Percentiles rank a stretch among this genome's conserved stretches.
phyloP scores from a whole-genome alignment of 2,797 vertebrate species.

The Chelon auratus region DNA sequence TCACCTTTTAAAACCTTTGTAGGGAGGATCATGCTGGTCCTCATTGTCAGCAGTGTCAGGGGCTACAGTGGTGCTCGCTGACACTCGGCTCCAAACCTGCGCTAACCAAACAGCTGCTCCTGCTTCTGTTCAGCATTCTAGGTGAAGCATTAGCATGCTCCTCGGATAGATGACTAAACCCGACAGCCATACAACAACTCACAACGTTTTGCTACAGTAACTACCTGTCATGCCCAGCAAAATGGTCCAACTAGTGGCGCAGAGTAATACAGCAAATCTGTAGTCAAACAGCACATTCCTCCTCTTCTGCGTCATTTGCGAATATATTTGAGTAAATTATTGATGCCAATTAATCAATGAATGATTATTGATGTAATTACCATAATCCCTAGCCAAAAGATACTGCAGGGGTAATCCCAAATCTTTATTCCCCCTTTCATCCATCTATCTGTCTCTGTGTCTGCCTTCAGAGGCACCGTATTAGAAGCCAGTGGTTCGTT shows the following conservation, averaged over 20 bases:
- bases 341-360: not conserved
- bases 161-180: not conserved
- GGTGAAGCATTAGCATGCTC: not conserved
- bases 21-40: not conserved
- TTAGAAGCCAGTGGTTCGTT: conserved; percentile 21
- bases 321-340: not conserved
- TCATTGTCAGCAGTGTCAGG: not conserved
- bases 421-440: conserved; percentile 32
- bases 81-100: not conserved
- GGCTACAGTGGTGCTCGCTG: not conserved
- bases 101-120: not conserved
- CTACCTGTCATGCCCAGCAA: not conserved
- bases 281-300: not conserved
- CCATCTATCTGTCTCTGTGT: conserved; percentile 21
- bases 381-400: not conserved
- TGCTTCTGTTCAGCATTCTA: not conserved
- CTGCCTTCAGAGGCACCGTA: conserved; percentile 40
- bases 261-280: not conserved
- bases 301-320: not conserved
- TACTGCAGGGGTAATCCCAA: not conserved
- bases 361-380: not conserved
- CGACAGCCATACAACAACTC: no score
- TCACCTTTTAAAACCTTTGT: not conserved
- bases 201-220: not conserved
- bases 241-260: not conserved